phyloP scores from a whole-genome alignment of 2,113 vertebrate species.

The Genyomyrus donnyi region DNA sequence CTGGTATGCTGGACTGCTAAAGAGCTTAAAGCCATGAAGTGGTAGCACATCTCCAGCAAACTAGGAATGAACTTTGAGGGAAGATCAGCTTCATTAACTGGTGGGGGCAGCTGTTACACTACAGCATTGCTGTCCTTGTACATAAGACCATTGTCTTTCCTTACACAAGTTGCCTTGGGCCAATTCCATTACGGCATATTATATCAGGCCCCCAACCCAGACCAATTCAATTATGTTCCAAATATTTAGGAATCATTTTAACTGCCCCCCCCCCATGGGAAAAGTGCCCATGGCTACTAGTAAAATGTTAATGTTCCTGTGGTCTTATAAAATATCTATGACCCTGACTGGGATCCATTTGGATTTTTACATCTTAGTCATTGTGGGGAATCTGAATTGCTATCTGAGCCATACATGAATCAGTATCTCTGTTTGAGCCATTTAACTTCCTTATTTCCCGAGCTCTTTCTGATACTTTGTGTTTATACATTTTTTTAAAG shows the following conservation, averaged over 20 bases:
- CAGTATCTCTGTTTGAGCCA: background rate
- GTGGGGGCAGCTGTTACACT: background rate
- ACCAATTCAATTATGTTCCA: background rate
- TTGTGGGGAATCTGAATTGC: background rate
- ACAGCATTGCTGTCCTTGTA: background rate
- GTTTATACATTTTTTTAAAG: background rate
- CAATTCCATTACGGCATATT: background rate
- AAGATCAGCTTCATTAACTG: background rate
- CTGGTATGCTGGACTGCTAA: background rate
- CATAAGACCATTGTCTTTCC: background rate
- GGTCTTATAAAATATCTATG: background rate
- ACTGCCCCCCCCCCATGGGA: background rate
- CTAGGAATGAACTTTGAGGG: background rate
- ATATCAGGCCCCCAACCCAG: background rate
- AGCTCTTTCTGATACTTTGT: background rate
- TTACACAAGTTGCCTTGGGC: background rate
- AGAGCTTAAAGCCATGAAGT: background rate
- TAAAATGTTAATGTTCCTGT: background rate
- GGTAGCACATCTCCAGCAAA: background rate
- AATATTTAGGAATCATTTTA: background rate
- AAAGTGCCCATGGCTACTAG: background rate
- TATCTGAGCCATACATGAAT: background rate
- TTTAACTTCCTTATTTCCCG: background rate
- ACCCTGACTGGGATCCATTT: background rate
- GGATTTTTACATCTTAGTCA: background rate